Percentiles rank a stretch among this genome's conserved stretches.
phyloP scores from a whole-genome alignment of 2,888 invertebrate species.

The Saturnia pavonia region DNA sequence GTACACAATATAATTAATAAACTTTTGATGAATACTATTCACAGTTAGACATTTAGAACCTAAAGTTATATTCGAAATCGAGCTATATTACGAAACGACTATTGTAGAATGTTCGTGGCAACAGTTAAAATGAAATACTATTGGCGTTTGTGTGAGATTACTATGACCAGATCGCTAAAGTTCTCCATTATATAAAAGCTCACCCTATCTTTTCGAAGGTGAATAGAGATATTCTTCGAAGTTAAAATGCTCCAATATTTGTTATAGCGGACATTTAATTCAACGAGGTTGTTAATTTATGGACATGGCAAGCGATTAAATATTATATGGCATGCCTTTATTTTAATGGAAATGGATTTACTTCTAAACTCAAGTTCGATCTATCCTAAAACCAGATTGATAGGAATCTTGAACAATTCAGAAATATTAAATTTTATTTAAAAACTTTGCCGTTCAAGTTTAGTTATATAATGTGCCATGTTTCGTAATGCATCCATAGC shows the following conservation, averaged over 20 bases:
- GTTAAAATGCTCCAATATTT: background rate
- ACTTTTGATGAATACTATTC: conserved; percentile 31
- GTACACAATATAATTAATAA: conserved; percentile 31
- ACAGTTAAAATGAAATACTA: background rate
- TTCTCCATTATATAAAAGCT: background rate
- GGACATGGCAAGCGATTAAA: background rate
- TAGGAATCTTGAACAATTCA: background rate
- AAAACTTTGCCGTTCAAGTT: too few species aligned
- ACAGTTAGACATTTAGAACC: conserved; percentile 24
- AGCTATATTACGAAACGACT: conserved; percentile 19
- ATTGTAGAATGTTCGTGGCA: conserved; percentile 15
- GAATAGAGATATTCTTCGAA: background rate
- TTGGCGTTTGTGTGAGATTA: conserved; percentile 1
- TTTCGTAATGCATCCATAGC: background rate
- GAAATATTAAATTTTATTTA: too few species aligned
- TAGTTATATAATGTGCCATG: background rate
- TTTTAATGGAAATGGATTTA: background rate
- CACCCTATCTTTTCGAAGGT: background rate
- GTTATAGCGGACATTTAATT: background rate
- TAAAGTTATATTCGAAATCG: conserved; percentile 23
- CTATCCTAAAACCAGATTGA: background rate
- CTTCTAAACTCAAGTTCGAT: background rate
- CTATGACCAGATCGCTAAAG: background rate
- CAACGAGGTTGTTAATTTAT: background rate
- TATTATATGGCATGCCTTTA: background rate